phyloP scores from a whole-genome alignment of 2,888 invertebrate genomes.

The Blomia tropicalis region DNA sequence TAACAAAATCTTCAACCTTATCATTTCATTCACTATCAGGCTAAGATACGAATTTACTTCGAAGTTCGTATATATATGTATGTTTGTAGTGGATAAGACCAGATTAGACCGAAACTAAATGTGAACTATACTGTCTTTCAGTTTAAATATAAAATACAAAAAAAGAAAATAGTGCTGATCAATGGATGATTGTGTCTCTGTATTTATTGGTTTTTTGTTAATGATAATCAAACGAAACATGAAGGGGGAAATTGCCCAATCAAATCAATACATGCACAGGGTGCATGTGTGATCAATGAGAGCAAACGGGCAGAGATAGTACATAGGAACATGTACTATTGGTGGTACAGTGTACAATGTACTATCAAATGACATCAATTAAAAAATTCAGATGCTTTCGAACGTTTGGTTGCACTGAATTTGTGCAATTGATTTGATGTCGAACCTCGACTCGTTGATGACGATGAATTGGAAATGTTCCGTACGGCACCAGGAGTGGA shows the following conservation, averaged over 20 bases:
- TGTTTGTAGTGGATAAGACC: neutral
- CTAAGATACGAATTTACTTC: too few relatives aligned
- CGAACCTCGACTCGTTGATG: conserved; percentile 34
- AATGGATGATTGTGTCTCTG: neutral
- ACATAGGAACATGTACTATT: too few relatives aligned
- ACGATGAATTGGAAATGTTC: conserved; percentile 26
- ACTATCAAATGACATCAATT: too few relatives aligned
- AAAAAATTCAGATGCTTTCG: conserved; percentile 67
- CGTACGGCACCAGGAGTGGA: conserved; percentile 28
- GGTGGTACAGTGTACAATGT: too few relatives aligned
- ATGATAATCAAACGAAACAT: neutral
- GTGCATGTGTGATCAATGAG: too few relatives aligned
- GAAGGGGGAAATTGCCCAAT: neutral
- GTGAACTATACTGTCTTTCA: too few relatives aligned
- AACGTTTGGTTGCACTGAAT: conserved; percentile 52
- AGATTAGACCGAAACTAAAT: neutral
- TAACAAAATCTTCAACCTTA: too few relatives aligned
- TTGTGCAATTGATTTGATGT: conserved; percentile 33
- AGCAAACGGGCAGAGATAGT: too few relatives aligned
- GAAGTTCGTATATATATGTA: too few relatives aligned
- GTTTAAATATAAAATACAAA: too few relatives aligned
- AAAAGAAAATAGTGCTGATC: neutral
- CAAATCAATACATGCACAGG: too few relatives aligned
- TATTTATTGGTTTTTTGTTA: neutral
- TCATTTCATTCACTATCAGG: too few relatives aligned